Conservation (phyloP, 2,888 invertebrate species). For the Stomorhina lunata region DNA sequence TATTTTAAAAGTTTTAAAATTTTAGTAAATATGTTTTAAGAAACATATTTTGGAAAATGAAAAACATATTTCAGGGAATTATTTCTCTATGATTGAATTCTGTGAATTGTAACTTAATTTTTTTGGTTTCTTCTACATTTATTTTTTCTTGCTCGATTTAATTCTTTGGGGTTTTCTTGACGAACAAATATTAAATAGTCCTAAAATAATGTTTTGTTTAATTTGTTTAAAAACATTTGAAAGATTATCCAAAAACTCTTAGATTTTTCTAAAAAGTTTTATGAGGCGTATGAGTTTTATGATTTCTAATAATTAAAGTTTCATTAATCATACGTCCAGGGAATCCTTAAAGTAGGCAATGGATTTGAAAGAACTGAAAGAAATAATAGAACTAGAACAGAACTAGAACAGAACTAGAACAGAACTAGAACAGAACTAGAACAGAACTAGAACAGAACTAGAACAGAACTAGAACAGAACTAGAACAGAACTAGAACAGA, state of each 20-base stretch:
- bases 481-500: too few species aligned
- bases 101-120: neutral
- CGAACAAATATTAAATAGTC: neutral
- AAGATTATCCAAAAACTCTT: too few species aligned
- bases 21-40: neutral
- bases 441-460: too few species aligned
- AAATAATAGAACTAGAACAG: too few species aligned
- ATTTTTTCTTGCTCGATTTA: constrained; percentile 7
- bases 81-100: constrained; percentile 4
- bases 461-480: too few species aligned
- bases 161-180: neutral
- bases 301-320: neutral
- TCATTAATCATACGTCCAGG: neutral
- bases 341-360: too few species aligned
- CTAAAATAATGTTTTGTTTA: neutral
- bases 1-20: constrained; percentile 12
- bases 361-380: too few species aligned
- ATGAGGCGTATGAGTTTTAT: constrained; percentile 4
- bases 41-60: neutral
- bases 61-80: neutral
- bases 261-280: neutral
- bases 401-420: too few species aligned
- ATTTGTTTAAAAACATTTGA: neutral
- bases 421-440: too few species aligned
- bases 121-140: neutral